Evolutionary conservation across 2,113 vertebrate genomes (phyloP), one percentile per base, ranked within the genome.

Genomic region (Enhydra lutris): DNA sequence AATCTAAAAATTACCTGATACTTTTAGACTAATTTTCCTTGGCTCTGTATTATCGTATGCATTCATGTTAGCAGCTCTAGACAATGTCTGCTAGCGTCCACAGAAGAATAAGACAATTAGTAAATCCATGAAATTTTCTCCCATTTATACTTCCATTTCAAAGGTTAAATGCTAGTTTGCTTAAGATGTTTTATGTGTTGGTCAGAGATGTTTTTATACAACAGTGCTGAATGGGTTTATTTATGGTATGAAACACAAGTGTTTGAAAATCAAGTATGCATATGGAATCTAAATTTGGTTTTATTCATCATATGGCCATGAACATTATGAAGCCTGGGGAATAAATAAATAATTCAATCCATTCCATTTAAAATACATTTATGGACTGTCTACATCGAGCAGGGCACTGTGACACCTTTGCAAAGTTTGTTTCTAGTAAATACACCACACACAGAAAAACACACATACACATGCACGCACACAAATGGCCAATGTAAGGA

Each of bases 81-180:
- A 85, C 12, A 81, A 71, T 76, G 11, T 14, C n/a, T 74, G 31
- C 26, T 83, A 59, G 11, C 39, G 11, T 86, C 73, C 90, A 86
- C 47, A 92, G 52, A 23, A 86, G 34, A 39, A 47, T 39, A 92
- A 86, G 45, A 76, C 7, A 74, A 95, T 45, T 73, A 93, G 67
- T 55, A 89, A 89, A 83, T 73, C 10, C 14, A 61, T n/a, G 39
- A 69, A 65, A 67, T 91, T n/a, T 82, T 39, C 65, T 93, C n/a
- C 45, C 93, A 9, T 55, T 87, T 94, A 67, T 36, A 65, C 13
- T 91, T 97, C 9, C 80, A 14, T 91, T 94, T 91, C 88, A 82
- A 84, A 96, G 57, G 63, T 89, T 86, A 85, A 91, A 91, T 85
- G 50, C 45, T 94, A 63, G 61, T 61, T 96, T 92, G 45, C 59